Base-by-base conservation (phyloP, 2,888 invertebrate species). In the Drosophila meridionalis region DNA sequence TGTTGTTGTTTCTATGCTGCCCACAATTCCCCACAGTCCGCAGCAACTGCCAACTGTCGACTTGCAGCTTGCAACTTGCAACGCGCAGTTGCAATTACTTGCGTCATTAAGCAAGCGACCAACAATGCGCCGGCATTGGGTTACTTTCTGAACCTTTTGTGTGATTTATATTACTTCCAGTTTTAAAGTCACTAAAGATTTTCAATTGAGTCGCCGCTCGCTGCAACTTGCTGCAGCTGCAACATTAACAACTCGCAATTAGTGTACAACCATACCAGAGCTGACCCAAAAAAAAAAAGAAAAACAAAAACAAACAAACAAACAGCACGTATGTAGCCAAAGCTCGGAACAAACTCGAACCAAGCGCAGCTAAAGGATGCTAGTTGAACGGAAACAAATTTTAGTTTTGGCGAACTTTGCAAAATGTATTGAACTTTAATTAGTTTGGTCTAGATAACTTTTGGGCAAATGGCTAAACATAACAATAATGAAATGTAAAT, bases 101-200 rank as follows among this genome's bases (percentile, higher is more conserved):
- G 87, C 87, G 83, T 83, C 87, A 87, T 87, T 87, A 85, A 86
- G 63, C 87, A 75, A 59, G 71, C 89, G 73, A 74, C 78, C 78
- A 72, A 60, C 50, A 34, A 34, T 50, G 50, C 74, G 65, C 50
- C 45, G 61, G 67, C 72, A 76, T 74, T 71, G 78, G 82, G 73
- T 80, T 78, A 87, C 75, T 80, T 61, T 63, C 65, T 65, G 75
- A 85, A 87, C 85, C 88, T 85, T 89, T 85, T 82, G 87, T 73
- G 76, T 87, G 90, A 85, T 85, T 85, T 89, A 85, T 85, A 82
- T 79, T 89, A 79, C 88, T 85, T 85, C 50, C 70, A 78, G 62
- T 73, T 66, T 89, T 74, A 76, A 84, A 89, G 82, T 87, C 80
- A 82, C 82, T 67, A 79, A 85, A 85, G 69, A 70, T 68, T 82